A percentile compares a stretch with the other conserved stretches of the same genome.
Conservation (phyloP, 2,888 invertebrate species). For the Rugalucina vietnamica region DNA sequence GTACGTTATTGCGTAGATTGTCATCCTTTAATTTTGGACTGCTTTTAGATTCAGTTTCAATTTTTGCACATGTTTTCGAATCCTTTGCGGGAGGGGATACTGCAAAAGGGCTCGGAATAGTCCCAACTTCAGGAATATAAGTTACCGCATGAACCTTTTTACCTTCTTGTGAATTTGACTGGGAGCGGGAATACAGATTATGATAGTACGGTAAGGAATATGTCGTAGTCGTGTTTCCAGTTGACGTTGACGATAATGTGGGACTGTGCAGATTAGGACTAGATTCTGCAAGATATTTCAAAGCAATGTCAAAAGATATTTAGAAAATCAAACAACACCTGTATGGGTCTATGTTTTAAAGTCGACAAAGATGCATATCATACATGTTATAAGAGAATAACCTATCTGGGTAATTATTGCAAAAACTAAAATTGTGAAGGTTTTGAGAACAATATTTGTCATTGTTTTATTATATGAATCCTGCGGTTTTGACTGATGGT, state of each 20-base stretch:
- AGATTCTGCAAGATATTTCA: neutral
- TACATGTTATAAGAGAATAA: too few relatives aligned
- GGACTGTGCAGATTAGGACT: constrained; percentile 12
- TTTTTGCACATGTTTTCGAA: constrained; percentile 9
- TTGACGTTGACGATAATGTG: constrained; percentile 14
- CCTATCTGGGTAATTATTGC: too few relatives aligned
- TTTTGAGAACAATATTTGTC: too few relatives aligned
- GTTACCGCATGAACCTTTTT: constrained; percentile 78
- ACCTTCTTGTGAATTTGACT: constrained; percentile 52
- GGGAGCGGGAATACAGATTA: constrained; percentile 71
- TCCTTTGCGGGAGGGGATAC: constrained; percentile 50
- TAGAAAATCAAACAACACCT: too few relatives aligned
- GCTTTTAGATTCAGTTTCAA: neutral
- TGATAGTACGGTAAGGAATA: constrained; percentile 77
- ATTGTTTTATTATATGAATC: too few relatives aligned
- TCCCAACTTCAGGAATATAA: constrained; percentile 78
- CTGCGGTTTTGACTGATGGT: too few relatives aligned
- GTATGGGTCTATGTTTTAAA: too few relatives aligned
- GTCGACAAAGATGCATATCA: too few relatives aligned
- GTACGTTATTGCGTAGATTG: neutral
- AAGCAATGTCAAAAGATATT: too few relatives aligned
- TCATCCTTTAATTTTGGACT: neutral
- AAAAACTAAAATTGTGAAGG: too few relatives aligned
- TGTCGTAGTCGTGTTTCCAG: constrained; percentile 57
- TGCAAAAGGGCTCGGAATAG: constrained; percentile 65